Conservation (phyloP, 2,113 vertebrate genomes). For the Amblyornis subalaris region DNA sequence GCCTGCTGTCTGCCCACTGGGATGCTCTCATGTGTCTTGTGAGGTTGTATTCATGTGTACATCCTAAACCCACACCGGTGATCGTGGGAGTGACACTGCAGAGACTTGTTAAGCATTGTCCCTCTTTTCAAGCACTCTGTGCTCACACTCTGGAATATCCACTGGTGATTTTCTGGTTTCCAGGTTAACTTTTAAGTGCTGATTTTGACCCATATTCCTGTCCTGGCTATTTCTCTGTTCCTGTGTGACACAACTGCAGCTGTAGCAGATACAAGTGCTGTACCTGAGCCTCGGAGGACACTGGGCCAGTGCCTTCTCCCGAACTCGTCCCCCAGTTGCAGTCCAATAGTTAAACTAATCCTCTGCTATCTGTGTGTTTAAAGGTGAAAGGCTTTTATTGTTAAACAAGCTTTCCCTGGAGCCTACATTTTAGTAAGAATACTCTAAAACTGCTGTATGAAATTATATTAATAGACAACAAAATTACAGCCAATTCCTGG, state of each 20-base stretch:
- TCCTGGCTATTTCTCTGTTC: neutral
- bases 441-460: neutral
- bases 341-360: conserved; percentile 11
- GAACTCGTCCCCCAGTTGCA: neutral
- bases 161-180: neutral
- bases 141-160: neutral
- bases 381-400: conserved; percentile 15
- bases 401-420: conserved; percentile 19
- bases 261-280: neutral
- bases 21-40: neutral
- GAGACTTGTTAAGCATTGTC: neutral
- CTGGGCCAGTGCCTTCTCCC: neutral
- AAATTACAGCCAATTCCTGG: conserved; percentile 25
- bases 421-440: neutral
- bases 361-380: conserved; percentile 4
- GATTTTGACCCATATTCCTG: conserved; percentile 44
- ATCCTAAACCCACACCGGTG: neutral
- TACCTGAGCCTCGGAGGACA: neutral
- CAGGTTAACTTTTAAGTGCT: conserved; percentile 28
- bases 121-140: neutral
- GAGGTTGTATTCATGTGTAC: neutral
- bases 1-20: neutral
- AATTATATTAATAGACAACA: conserved; percentile 48
- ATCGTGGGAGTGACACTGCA: fast-evolving
- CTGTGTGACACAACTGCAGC: neutral